Base-by-base conservation (phyloP, 2,797 vertebrate species). In the Artibeus jamaicensis region DNA sequence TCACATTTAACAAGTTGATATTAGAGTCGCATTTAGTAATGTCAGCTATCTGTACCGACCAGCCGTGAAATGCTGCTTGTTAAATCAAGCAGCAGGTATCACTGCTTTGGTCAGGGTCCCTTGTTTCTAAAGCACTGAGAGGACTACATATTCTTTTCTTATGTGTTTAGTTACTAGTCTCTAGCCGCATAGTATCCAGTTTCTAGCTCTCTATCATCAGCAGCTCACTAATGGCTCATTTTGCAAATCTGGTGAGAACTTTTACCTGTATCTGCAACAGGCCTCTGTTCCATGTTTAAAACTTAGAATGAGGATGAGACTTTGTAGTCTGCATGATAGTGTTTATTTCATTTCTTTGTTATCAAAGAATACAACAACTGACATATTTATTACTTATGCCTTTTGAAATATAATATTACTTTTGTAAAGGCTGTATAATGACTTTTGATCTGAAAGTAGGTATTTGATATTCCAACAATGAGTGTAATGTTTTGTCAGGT, bases 1-100 rank as follows among this genome's bases (percentile, higher is more conserved):
- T 99, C 99, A 99, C 98, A 99, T 99, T 99, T 99, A 99, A 99
- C 99, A 98, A 98, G 98, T 98, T 99, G 99, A 99, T 99, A 99
- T 98, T 98, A 99, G 99, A 99, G 99, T 98, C 98, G 98, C 94
- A 92, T 99, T 98, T 98, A 98, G 99, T 99, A 98, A 99, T 98
- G 98, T 98, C 99, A 99, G 98, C 99, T 99, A 98, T 99, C 98
- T 99, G 98, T 98, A 59, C 97, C 55, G 76, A 96, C 98, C 98
- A 98, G 98, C 97, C 98, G 89, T 98, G 98, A 99, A 99, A 99
- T 98, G 98, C 98, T 98, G 98, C n/a, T n/a, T n/a, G n/a, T n/a
- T n/a, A n/a, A n/a, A n/a, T n/a, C n/a, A n/a, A n/a, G n/a, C n/a
- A n/a, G n/a, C n/a, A n/a, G n/a, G n/a, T n/a, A n/a, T 98, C 98